These are phyloP conservation scores for Zaprionus lachaisei DNA, from an alignment of 1,140 invertebrate species.

Conservation along the genomic window DNA sequence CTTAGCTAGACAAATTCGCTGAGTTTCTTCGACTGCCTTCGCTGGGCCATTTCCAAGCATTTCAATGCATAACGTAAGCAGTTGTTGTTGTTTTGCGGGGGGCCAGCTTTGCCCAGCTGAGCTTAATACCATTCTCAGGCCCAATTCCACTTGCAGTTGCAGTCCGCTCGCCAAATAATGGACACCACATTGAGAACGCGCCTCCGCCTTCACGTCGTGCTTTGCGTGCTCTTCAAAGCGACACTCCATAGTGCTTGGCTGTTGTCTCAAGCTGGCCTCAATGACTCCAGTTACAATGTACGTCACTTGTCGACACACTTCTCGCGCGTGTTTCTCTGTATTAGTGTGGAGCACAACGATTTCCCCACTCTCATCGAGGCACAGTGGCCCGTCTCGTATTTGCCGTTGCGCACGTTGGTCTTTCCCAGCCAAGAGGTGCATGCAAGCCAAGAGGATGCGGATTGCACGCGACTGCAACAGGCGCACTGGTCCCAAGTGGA, in stretches of 20 bases:
- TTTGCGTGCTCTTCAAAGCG: conserved; percentile 11
- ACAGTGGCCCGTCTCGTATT: conserved; percentile 72
- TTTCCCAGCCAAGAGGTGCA: conserved; percentile 65
- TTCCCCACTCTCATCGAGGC: conserved; percentile 77
- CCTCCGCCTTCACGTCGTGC: conserved; percentile 13
- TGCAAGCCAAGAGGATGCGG: conserved; percentile 42
- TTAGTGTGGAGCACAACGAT: conserved; percentile 53
- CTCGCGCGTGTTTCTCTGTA: conserved; percentile 75
- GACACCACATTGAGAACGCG: conserved; percentile 27
- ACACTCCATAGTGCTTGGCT: conserved; percentile 36
- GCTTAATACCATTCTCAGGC: background rate
- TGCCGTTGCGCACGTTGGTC: conserved; percentile 64
- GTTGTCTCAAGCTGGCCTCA: conserved; percentile 58
- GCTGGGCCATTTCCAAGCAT: conserved; percentile 27
- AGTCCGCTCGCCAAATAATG: conserved; percentile 51
- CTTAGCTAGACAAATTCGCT: conserved; percentile 38
- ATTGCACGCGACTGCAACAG: conserved; percentile 71
- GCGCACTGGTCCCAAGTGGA: conserved; percentile 79
- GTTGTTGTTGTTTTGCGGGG: conserved; percentile 2
- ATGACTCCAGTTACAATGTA: conserved; percentile 74
- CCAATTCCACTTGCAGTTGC: conserved; percentile 38
- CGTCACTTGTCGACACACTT: conserved; percentile 76
- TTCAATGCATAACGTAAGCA: conserved; percentile 32
- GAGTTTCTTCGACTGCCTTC: conserved; percentile 35
- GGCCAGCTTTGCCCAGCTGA: background rate